Conservation (phyloP, 2,113 vertebrate genomes). For the Pelecanus crispus region DNA sequence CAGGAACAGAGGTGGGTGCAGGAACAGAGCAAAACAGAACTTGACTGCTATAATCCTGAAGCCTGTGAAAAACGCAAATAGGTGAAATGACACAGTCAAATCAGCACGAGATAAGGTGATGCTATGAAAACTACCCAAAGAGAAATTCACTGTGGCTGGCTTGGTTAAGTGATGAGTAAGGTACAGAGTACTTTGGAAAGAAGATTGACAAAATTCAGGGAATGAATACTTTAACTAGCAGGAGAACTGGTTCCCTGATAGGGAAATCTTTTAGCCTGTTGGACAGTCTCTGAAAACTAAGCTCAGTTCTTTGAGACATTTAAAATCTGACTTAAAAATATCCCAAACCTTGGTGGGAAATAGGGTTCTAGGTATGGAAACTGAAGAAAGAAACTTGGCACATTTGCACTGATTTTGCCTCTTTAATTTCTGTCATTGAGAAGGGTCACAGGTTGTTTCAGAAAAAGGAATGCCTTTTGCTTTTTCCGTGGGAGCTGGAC, state of each 20-base stretch:
- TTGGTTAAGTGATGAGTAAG: not conserved
- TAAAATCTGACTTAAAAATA: not conserved
- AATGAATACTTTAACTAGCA: not conserved
- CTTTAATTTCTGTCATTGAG: not conserved
- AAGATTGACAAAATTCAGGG: not conserved
- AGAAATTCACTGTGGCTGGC: not conserved
- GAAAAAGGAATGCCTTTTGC: not conserved
- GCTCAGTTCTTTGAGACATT: not conserved
- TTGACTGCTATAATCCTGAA: not conserved
- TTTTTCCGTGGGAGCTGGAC: not conserved
- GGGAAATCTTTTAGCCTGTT: not conserved
- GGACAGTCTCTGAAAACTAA: not conserved
- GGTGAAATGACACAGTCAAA: not conserved
- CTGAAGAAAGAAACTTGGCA: not conserved
- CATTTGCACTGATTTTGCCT: not conserved
- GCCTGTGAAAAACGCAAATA: not conserved
- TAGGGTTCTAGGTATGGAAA: not conserved
- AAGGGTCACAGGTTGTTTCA: not conserved
- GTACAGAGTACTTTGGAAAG: not conserved
- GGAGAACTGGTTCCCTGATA: not conserved
- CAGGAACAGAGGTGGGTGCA: not conserved
- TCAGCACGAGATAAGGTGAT: not conserved
- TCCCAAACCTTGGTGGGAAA: not conserved
- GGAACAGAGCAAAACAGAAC: not conserved
- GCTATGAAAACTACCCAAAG: not conserved